phyloP scores from a whole-genome alignment of 2,113 vertebrate genomes.

The chimpanzee (Pan troglodytes) region NHGRI_mPanTro3-v2.1_pri NC_072421.2:40443001-40443500 shows the following conservation, averaged over 20 bases:
- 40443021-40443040: no score
- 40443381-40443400: neutral
- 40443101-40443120: no score
- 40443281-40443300: constrained; percentile 45
- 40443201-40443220: neutral
- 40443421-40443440: neutral
- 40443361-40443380: neutral
- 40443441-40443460: neutral
- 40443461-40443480: neutral
- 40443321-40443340: constrained; percentile 18
- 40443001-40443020: no score
- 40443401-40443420: neutral
- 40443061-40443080: no score
- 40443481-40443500: neutral
- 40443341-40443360: neutral
- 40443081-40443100: no score
- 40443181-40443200: neutral
- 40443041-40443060: no score
- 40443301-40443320: neutral
- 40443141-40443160: no score
- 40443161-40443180: neutral
- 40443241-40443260: neutral
- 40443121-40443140: no score
- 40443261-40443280: neutral
- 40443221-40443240: neutral